Evolutionary conservation across 2,888 invertebrate genomes (phyloP), one percentile per base, ranked within the genome.

Genomic region (Ichneumoninae sp.): DNA sequence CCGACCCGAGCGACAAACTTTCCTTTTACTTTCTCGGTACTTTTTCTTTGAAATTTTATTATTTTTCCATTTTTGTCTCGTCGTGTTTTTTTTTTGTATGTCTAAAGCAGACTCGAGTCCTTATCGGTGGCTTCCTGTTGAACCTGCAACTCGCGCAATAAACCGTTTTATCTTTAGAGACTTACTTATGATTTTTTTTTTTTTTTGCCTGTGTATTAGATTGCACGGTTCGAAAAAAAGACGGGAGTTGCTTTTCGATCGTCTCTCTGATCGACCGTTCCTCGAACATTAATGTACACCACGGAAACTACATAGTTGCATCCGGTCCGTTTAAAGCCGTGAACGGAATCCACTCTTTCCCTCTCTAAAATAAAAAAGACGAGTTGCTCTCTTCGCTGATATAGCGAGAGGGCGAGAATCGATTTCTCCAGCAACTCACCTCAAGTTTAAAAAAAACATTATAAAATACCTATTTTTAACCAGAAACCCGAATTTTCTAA

Each of bases 81-180:
- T 66, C 74, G 47, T 54, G 8, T 60, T 57, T 19, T 33, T 33
- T 33, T 70, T 33, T 52, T 52, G 52, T 52, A 6, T 40, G 0
- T 10, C 50, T n/a, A 52, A 10, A 13, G n/a, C n/a, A n/a, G 50
- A 52, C 40, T 40, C 10, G n/a, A 7, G 16, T 52, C 50, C n/a
- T 52, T 52, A 52, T 52, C 50, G 50, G 5, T n/a, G 52, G 22
- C 71, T 72, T 71, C 79, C 79, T 40, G 77, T 71, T 82, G 68
- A 68, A 47, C 68, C 72, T 77, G 76, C 47, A 52, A 6, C 65
- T 47, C n/a, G 10, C 47, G 1, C 68, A 19, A 52, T 19, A 33
- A 36, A 36, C 33, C 19, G 52, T 36, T 52, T 16, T 47, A 13
- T 16, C 16, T 1, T 16, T 13, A 16, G 4, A 47, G 16, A 47